Evolutionary conservation across 2,797 vertebrate species (phyloP).

Genomic region (Podargus strigoides): DNA sequence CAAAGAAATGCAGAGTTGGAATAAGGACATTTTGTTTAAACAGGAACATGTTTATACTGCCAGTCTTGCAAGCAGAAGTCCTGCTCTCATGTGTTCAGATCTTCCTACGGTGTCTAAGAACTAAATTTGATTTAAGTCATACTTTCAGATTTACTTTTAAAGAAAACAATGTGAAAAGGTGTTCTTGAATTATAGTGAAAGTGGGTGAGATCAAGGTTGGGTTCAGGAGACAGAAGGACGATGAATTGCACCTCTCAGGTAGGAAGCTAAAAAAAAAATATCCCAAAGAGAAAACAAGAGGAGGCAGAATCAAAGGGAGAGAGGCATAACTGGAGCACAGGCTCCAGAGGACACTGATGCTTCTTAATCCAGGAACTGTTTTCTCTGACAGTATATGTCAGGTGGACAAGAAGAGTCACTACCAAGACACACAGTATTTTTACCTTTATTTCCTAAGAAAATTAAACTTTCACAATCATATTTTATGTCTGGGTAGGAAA

Average conservation of each 20-base stretch:
- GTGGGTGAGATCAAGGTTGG: background rate
- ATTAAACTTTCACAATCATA: background rate
- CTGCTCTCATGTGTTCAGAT: background rate
- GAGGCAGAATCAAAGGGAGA: background rate
- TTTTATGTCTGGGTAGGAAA: background rate
- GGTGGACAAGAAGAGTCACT: background rate
- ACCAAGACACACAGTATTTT: background rate
- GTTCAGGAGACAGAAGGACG: background rate
- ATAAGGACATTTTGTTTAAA: background rate
- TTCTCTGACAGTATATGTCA: background rate
- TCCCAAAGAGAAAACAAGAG: background rate
- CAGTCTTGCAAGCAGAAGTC: background rate
- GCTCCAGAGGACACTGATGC: background rate
- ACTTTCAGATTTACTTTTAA: background rate
- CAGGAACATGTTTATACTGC: background rate
- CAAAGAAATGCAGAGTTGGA: background rate
- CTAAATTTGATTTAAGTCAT: background rate
- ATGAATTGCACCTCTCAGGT: background rate
- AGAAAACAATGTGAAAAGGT: background rate
- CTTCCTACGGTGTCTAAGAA: background rate
- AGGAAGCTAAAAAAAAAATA: background rate
- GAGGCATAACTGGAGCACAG: background rate
- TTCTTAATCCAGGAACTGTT: background rate
- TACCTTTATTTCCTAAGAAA: background rate
- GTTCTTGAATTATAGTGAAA: background rate